phyloP scores from a whole-genome alignment of 2,888 invertebrate species.

The Sthenelais limicola region DNA sequence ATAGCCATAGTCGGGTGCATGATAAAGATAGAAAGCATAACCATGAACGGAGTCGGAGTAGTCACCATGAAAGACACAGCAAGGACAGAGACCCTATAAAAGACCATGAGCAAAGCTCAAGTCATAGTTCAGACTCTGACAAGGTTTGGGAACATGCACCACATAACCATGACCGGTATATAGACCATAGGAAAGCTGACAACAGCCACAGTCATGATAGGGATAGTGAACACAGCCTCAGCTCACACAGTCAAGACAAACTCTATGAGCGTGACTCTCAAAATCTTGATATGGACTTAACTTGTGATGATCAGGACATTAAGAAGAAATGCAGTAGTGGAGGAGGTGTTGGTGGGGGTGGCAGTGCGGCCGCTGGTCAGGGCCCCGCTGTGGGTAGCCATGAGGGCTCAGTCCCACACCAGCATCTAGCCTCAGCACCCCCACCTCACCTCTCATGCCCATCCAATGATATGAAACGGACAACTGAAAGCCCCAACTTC shows the following conservation, averaged over 20 bases:
- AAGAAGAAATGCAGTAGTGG: too few relatives aligned
- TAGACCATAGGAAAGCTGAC: neutral
- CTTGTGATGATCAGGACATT: constrained; percentile 11
- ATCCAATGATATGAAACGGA: constrained; percentile 8
- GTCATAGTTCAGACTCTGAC: constrained; percentile 19
- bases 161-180: neutral
- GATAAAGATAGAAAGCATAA: constrained; percentile 25
- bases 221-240: neutral
- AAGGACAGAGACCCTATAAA: constrained; percentile 5
- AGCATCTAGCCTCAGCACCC: too few relatives aligned
- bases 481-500: constrained; percentile 27
- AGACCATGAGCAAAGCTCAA: constrained; percentile 4
- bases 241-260: constrained; percentile 29
- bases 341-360: too few relatives aligned
- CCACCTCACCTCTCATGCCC: too few relatives aligned
- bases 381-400: too few relatives aligned
- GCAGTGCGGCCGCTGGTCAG: too few relatives aligned
- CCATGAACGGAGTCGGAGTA: constrained; percentile 11
- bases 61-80: neutral
- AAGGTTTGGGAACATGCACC: constrained; percentile 5
- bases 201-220: constrained; percentile 15
- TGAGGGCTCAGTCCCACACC: too few relatives aligned
- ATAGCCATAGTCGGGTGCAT: neutral
- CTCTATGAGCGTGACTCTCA: constrained; percentile 31
- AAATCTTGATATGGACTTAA: constrained; percentile 18